Evolutionary conservation across 1,140 invertebrate genomes (phyloP), one percentile per base, ranked within the genome.

Genomic region (Pomacea maculata): DNA sequence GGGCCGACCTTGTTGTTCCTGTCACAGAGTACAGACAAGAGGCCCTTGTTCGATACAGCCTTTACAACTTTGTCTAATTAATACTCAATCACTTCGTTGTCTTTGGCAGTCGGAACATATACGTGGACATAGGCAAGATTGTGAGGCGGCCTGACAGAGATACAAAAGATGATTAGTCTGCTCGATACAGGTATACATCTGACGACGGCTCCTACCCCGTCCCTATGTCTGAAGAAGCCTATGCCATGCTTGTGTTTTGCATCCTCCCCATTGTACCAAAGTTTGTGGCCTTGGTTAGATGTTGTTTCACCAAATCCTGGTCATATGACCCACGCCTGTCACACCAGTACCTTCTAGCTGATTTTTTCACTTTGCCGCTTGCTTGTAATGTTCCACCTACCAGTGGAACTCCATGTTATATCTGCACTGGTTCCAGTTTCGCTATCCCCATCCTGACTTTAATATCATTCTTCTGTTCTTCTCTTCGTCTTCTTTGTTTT

Each of bases 71-170:
- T 45, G 34, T 79, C 1, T 29, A 80, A 19, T 12, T 78, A 14
- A 52, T 86, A 71, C 19, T 90, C 90, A 21, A 92, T 82, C 21
- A 85, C 45, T 54, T 87, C 73, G 61, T 92, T 82, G 19, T 86
- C 86, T 55, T 25, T 87, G 52, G 61, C 82, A 76, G 45, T 34
- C 25, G 45, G 34, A 45, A 2, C 82, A 79, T 83, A 84, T 21
- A 79, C 82, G 29, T 83, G 75, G 12, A 84, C 65, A 25, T 79
- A 79, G 19, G 79, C 78, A 29, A 81, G 68, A 68, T 81, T 80
- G 79, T 78, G 57, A 45, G 55, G 75, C 34, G 6, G 34, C 78
- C 11, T 78, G 4, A 65, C 75, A 25, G n/a, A 29, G 45, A 84
- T n/a, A 25, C 71, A 63, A 52, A 83, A 75, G 29, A 68, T 11